Evolutionary conservation across 2,113 vertebrate genomes (phyloP).

Genomic region (Gobiocypris rarus): DNA sequence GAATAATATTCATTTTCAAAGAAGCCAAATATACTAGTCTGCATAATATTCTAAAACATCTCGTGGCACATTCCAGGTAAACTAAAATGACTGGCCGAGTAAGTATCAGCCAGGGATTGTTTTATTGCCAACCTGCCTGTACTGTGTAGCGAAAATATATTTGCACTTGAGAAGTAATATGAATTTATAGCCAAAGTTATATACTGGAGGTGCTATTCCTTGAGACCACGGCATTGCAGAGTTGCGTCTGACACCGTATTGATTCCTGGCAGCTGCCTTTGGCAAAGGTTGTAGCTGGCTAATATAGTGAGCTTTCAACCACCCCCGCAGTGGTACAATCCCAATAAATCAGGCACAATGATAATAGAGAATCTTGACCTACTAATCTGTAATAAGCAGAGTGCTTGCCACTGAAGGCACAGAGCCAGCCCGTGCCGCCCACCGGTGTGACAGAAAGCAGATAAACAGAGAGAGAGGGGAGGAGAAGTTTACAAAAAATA

Average conservation of each 20-base stretch:
- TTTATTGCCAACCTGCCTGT: constrained; percentile 17
- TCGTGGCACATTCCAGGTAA: neutral
- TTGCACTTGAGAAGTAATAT: constrained; percentile 43
- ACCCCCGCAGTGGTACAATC: constrained; percentile 57
- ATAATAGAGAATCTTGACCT: constrained; percentile 70
- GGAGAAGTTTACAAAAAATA: neutral
- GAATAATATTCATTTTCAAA: neutral
- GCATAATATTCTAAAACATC: constrained; percentile 34
- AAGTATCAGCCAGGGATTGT: constrained; percentile 11
- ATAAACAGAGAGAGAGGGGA: neutral
- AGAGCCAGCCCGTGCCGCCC: constrained; percentile 52
- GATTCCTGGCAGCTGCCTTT: constrained; percentile 73
- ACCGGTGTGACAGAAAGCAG: constrained; percentile 33
- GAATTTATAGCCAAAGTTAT: constrained; percentile 47
- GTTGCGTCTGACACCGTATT: constrained; percentile 62
- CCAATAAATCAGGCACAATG: constrained; percentile 67
- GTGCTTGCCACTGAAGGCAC: constrained; percentile 55
- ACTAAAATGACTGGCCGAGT: constrained; percentile 9
- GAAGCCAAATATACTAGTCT: neutral
- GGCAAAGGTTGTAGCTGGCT: constrained; percentile 66
- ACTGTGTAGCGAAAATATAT: constrained; percentile 26
- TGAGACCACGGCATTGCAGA: constrained; percentile 46
- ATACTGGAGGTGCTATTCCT: constrained; percentile 53
- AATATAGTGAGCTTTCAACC: constrained; percentile 71
- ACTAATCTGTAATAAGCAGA: constrained; percentile 76